Percentiles rank a stretch among this genome's conserved stretches.
phyloP scores from a whole-genome alignment of 2,797 vertebrate genomes.

The Sitta carolinensis region DNA sequence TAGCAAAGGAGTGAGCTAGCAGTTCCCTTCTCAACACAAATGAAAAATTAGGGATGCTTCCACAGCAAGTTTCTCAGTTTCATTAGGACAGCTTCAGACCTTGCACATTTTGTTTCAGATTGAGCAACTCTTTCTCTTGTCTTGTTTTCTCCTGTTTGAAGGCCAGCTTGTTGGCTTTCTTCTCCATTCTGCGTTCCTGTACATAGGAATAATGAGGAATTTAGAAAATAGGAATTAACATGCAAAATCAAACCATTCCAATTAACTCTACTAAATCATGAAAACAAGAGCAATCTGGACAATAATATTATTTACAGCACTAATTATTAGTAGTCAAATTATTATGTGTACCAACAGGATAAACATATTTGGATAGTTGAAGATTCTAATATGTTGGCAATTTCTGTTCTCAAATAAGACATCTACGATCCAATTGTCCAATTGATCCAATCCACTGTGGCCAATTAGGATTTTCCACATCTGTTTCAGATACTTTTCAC shows the following conservation, averaged over 20 bases:
- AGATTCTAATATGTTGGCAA: neutral
- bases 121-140: conserved; percentile 91
- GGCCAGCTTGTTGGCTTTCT: conserved; percentile 89
- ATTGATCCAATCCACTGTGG: neutral
- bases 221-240: neutral
- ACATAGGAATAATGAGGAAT: neutral
- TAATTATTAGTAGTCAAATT: neutral
- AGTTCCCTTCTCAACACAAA: neutral
- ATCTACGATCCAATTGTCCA: too few relatives aligned
- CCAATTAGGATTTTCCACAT: neutral
- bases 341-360: neutral
- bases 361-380: neutral
- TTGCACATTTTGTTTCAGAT: conserved; percentile 85
- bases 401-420: neutral
- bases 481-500: neutral
- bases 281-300: neutral
- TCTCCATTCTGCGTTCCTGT: conserved; percentile 91
- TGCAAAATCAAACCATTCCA: neutral
- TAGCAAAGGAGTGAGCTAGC: neutral
- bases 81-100: conserved; percentile 86
- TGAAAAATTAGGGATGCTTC: neutral
- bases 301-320: neutral
- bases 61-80: neutral
- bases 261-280: neutral
- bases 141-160: conserved; percentile 90